phyloP scores from a whole-genome alignment of 2,888 invertebrate genomes.

The Stenichneumon culpator region DNA sequence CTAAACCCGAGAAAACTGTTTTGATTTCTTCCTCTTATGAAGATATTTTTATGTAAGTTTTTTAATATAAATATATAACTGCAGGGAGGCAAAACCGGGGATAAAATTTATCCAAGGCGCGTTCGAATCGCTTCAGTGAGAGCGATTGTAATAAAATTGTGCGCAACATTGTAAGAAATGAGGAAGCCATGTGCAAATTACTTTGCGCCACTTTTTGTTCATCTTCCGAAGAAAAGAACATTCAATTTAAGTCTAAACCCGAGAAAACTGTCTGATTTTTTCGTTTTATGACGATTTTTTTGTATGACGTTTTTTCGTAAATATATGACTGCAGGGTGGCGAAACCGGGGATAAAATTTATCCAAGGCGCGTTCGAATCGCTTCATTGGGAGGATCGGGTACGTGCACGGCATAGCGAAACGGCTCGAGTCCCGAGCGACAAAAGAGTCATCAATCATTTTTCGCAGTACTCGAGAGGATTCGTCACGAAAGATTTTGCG shows the following conservation, averaged over 20 bases:
- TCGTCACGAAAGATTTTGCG: slow-evolving; percentile 10
- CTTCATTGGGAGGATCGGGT: not conserved
- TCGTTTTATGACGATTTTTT: not conserved
- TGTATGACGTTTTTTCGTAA: not conserved
- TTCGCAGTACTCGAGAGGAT: slow-evolving; percentile 14
- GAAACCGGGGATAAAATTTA: not conserved
- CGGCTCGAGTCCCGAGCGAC: not conserved
- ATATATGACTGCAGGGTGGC: not conserved
- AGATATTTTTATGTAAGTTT: not conserved
- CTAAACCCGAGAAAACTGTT: not conserved
- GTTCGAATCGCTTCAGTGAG: not conserved
- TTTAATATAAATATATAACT: not conserved
- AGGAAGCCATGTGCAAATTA: too few relatives aligned
- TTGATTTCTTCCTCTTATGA: too few relatives aligned
- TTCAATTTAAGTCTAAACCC: not conserved
- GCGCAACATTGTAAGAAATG: too few relatives aligned
- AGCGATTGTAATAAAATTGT: too few relatives aligned
- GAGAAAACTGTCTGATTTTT: not conserved
- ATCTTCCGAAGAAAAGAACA: too few relatives aligned
- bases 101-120: not conserved
- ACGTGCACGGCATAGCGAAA: not conserved
- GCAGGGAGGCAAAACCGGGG: not conserved
- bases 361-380: not conserved
- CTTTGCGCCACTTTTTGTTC: too few relatives aligned
- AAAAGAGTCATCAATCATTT: slow-evolving; percentile 20